Evolutionary conservation across 1,140 invertebrate species (phyloP), one percentile per base, ranked within the genome.

Genomic region (Drosophila burlai): DNA sequence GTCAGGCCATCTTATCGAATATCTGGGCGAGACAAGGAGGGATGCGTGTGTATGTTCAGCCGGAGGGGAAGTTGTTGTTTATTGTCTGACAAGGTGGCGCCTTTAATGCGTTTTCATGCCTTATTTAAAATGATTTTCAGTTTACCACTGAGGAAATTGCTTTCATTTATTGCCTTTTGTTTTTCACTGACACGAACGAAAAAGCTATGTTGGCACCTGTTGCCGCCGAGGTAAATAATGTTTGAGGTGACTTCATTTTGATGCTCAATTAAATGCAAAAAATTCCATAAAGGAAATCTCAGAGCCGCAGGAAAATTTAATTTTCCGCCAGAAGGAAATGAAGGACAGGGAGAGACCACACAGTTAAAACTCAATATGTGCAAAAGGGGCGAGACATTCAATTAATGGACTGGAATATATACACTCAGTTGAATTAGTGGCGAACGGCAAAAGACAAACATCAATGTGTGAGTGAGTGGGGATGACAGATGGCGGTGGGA

Each of bases 71-170:
- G 50, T 47, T 67, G 45, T 80, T 80, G 61, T 61, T 80, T 80
- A 61, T 80, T 69, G 55, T 65, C 49, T 61, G 58, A 52, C 63
- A 61, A 77, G 80, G 80, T 83, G 83, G 76, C 52, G 77, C 29
- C 77, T 55, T 81, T 84, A 89, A 84, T 90, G 84, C 78, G 47
- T 81, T 90, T 90, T 89, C 78, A 90, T 84, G 84, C 84, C 78
- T 84, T 90, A 84, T 89, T 89, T 89, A 89, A 89, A 89, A 89
- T 84, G 60, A 89, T 89, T 89, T 89, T 89, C 77, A 71, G 57
- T 71, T 75, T 78, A 49, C 71, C 83, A 78, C 57, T 55, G 81
- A 77, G 77, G 73, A 87, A 89, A 89, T 87, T 81, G 67, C 82
- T 81, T 78, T 72, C 80, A 74, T 78, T 75, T 84, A 89, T 89